Percentiles rank a stretch among this genome's conserved stretches.
Conservation (phyloP, 2,797 vertebrate genomes). For the Dendrocincla tyrannina region DNA sequence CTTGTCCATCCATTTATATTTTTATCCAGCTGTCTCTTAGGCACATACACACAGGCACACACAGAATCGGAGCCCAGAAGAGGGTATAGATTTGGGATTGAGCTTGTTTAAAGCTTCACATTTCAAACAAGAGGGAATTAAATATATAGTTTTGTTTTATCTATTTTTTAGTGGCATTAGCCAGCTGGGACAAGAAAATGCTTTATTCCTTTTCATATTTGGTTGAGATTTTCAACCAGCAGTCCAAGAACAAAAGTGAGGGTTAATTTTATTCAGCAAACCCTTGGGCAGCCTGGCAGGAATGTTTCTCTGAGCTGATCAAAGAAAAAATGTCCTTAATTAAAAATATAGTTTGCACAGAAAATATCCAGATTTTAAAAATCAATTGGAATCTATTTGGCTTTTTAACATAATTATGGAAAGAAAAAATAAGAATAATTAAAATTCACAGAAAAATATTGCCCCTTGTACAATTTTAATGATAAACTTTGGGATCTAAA, state of each 20-base stretch:
- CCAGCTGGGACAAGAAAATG: background rate
- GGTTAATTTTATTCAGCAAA: background rate
- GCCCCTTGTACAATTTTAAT: background rate
- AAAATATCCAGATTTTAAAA: background rate
- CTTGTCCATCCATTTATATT: background rate
- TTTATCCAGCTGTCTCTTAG: background rate
- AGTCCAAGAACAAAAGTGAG: background rate
- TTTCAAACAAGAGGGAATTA: background rate
- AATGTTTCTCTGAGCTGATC: background rate
- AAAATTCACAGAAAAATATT: background rate
- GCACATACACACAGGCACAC: background rate
- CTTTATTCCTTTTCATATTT: conserved; percentile 29
- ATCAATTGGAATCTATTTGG: background rate
- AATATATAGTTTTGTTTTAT: background rate
- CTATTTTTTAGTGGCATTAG: background rate
- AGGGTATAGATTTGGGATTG: background rate
- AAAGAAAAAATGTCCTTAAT: background rate
- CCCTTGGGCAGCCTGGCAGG: background rate
- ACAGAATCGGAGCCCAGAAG: background rate
- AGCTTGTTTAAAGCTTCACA: background rate
- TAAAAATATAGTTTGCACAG: background rate
- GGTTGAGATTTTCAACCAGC: background rate
- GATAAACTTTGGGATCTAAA: background rate
- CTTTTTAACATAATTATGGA: background rate
- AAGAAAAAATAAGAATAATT: background rate